A percentile compares a stretch with the other conserved stretches of the same genome.
Evolutionary conservation across 2,888 invertebrate genomes (phyloP).

Genomic region (Ennomos quercinarius): DNA sequence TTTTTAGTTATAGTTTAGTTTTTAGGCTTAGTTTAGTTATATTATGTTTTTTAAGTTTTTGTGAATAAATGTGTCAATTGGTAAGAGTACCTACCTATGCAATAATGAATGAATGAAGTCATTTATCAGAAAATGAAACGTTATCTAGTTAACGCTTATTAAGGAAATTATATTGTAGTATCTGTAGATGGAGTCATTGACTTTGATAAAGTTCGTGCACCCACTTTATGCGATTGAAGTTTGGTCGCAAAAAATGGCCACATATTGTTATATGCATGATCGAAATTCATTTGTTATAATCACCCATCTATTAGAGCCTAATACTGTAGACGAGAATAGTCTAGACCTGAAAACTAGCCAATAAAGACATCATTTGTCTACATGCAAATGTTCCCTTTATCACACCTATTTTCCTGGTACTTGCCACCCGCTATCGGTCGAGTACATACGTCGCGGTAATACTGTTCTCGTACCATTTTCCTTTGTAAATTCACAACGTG

Average conservation of each 20-base stretch:
- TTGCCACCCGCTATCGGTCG: slow-evolving; percentile 63
- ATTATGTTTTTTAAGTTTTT: no score
- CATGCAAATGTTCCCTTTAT: slow-evolving; percentile 66
- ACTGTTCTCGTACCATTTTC: slow-evolving; percentile 75
- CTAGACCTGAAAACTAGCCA: slow-evolving; percentile 17
- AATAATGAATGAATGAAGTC: no score
- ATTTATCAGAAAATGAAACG: no score
- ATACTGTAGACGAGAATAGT: background rate
- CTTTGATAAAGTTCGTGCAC: slow-evolving; percentile 21
- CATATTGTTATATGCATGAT: background rate
- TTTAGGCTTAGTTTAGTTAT: no score
- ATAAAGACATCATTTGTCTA: slow-evolving; percentile 25
- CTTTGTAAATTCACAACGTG: slow-evolving; percentile 67
- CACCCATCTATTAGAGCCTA: background rate
- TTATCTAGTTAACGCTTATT: no score
- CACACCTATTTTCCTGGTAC: slow-evolving; percentile 73
- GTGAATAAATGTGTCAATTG: no score
- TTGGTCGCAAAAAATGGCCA: slow-evolving; percentile 4
- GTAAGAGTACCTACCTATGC: no score
- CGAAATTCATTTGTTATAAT: slow-evolving; percentile 2
- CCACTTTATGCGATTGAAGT: slow-evolving; percentile 7
- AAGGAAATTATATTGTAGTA: no score
- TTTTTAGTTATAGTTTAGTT: no score
- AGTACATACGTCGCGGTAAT: slow-evolving; percentile 48
- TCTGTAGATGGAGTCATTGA: slow-evolving; percentile 17